Percentiles rank a stretch among this genome's conserved stretches.
Conservation (phyloP, 1,140 invertebrate species). For the Drosophila sucinea region DNA sequence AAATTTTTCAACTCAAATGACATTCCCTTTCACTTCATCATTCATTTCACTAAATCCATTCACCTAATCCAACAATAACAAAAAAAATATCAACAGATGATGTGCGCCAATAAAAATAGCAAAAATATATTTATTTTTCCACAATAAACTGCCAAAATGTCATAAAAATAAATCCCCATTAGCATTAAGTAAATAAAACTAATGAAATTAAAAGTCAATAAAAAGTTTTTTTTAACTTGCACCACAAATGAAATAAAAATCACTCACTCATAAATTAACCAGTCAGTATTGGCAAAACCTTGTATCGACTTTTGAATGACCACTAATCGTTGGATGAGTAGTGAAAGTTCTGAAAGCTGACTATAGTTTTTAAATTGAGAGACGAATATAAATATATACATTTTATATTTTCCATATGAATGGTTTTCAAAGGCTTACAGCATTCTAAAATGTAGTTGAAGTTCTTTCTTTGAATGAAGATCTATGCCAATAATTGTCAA, state of each 20-base stretch:
- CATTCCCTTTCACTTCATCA: background rate
- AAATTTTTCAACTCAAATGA: background rate
- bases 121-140: conserved; percentile 9
- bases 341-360: background rate
- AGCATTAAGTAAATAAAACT: conserved; percentile 32
- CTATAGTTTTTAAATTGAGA: too few species aligned
- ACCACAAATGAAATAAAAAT: conserved; percentile 25
- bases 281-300: background rate
- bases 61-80: conserved; percentile 8
- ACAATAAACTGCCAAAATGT: conserved; percentile 2
- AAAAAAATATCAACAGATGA: conserved; percentile 11
- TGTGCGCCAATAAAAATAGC: conserved; percentile 19
- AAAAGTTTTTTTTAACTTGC: conserved; percentile 11
- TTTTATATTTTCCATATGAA: too few species aligned
- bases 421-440: too few species aligned
- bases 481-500: too few species aligned
- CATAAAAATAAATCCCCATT: conserved; percentile 41
- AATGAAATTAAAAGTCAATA: conserved; percentile 56
- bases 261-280: conserved; percentile 20
- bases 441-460: too few species aligned
- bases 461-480: too few species aligned
- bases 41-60: background rate
- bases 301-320: background rate
- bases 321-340: background rate
- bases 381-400: too few species aligned